A percentile compares a stretch with the other conserved stretches of the same genome.
Conservation (phyloP, 2,113 vertebrate species). For the Tinamus guttatus region DNA sequence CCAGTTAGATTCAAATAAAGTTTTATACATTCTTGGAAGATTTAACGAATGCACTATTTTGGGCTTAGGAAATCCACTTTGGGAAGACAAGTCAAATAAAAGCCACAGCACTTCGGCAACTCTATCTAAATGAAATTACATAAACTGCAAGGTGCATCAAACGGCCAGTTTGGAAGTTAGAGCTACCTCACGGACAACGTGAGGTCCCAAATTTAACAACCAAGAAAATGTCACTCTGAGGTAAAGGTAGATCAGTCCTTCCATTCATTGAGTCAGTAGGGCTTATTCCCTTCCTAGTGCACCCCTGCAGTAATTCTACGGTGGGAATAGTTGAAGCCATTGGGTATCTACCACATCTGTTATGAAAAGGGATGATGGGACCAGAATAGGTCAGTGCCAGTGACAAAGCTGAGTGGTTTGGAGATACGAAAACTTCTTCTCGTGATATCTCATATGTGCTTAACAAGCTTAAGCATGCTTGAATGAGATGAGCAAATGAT, state of each 20-base stretch:
- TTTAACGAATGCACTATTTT: neutral
- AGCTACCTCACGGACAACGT: accelerated
- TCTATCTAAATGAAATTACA: neutral
- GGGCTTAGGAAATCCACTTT: neutral
- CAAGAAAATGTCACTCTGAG: accelerated
- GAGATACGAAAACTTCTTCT: neutral
- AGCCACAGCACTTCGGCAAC: neutral
- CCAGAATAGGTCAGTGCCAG: neutral
- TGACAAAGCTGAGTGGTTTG: neutral
- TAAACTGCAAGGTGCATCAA: neutral
- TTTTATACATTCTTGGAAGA: neutral
- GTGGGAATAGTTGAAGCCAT: neutral
- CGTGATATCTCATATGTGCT: neutral
- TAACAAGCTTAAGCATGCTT: neutral
- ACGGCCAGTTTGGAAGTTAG: neutral
- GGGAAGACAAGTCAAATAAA: neutral
- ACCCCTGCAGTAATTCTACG: neutral
- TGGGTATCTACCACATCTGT: neutral
- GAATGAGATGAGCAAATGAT: neutral
- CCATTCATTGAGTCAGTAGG: neutral
- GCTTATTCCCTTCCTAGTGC: neutral
- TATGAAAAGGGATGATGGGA: neutral
- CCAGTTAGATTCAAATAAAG: no score
- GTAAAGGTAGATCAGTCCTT: neutral
- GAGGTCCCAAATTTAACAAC: neutral